Evolutionary conservation across 2,888 invertebrate species (phyloP).

Genomic region (Salpingus planirostris): DNA sequence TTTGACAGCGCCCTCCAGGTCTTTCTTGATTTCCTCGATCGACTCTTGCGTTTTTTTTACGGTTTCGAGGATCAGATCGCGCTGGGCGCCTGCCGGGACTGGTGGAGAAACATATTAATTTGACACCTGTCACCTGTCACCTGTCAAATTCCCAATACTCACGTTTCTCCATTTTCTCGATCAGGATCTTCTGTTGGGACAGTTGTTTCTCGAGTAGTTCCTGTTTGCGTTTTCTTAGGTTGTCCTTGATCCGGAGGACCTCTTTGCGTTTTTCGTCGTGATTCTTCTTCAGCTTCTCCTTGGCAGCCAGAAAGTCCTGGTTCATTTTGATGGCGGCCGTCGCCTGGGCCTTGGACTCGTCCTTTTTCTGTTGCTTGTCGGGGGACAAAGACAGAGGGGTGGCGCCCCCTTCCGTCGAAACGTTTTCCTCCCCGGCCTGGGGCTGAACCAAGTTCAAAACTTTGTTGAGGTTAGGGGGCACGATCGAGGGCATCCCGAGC

Average conservation of each 20-base stretch:
- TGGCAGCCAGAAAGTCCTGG: conserved; percentile 51
- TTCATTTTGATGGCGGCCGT: conserved; percentile 46
- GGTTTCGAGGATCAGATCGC: conserved; percentile 65
- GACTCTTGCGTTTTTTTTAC: conserved; percentile 76
- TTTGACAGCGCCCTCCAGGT: conserved; percentile 40
- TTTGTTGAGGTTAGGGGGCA: conserved; percentile 38
- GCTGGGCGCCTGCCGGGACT: conserved; percentile 61
- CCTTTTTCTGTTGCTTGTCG: conserved; percentile 20
- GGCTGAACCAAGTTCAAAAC: conserved; percentile 42
- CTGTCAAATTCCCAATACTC: no score
- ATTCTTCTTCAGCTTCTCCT: conserved; percentile 61
- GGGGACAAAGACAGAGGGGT: conserved; percentile 5
- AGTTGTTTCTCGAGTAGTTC: conserved; percentile 81
- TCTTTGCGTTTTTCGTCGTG: conserved; percentile 68
- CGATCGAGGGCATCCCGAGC: conserved; percentile 36
- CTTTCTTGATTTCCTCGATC: conserved; percentile 69
- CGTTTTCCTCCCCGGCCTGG: conserved; percentile 29
- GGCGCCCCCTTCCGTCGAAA: conserved; percentile 18
- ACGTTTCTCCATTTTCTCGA: conserved; percentile 73
- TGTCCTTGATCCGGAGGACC: conserved; percentile 66
- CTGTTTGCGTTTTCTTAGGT: conserved; percentile 76
- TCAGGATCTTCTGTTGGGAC: conserved; percentile 75
- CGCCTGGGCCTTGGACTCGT: conserved; percentile 36
- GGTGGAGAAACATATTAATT: no score
- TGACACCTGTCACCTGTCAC: no score